Conservation (phyloP, 1,140 invertebrate species). For the Forficula auricularia region DNA sequence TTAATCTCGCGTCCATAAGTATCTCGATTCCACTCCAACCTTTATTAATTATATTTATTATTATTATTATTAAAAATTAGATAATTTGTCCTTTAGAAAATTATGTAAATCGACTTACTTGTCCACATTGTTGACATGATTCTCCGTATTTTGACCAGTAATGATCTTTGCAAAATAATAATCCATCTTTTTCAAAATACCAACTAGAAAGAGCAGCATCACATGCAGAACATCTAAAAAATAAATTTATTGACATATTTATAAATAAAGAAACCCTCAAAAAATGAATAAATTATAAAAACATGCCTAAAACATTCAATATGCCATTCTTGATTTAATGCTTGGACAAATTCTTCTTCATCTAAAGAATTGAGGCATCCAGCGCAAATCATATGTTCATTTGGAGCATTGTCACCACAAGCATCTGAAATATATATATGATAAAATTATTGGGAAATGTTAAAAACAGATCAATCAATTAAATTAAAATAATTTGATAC, state of each 20-base stretch:
- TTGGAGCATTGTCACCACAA: background rate
- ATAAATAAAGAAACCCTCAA: conserved; percentile 5
- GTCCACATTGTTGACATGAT: conserved; percentile 68
- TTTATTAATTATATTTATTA: no score
- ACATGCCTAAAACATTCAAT: conserved; percentile 65
- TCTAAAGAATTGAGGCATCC: conserved; percentile 56
- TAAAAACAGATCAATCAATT: no score
- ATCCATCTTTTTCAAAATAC: conserved; percentile 84
- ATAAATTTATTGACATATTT: conserved; percentile 9
- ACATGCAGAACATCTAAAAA: conserved; percentile 66
- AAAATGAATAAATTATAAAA: conserved; percentile 2
- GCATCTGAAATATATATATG: conserved; percentile 1
- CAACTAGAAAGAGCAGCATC: conserved; percentile 65
- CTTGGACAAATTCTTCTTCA: conserved; percentile 58
- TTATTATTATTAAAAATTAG: no score
- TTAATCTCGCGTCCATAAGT: no score
- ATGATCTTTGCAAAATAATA: conserved; percentile 75
- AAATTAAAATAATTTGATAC: no score
- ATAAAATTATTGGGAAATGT: no score
- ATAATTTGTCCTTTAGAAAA: no score
- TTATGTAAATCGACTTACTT: no score
- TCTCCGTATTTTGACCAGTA: conserved; percentile 79
- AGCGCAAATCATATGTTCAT: conserved; percentile 31
- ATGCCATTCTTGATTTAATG: conserved; percentile 69
- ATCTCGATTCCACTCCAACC: no score